A percentile compares a stretch with the other conserved stretches of the same genome.
Evolutionary conservation across 30 jellyfish, hydroid and myxozoan species (phyloP).

Genomic region (Hydractinia symbiolongicarpus): DNA sequence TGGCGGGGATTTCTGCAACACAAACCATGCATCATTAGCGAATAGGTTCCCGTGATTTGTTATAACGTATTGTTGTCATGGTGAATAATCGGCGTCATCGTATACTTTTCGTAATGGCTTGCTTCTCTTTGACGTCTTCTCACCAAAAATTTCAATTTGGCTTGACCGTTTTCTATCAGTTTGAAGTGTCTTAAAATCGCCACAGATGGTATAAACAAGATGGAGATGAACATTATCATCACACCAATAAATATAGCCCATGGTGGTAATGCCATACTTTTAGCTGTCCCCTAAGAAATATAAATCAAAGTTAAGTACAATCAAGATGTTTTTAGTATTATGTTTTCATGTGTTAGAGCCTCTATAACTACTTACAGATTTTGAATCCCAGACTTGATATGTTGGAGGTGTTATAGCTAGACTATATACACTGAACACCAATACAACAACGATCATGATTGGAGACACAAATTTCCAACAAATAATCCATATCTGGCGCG

Average conservation of each 20-base stretch:
- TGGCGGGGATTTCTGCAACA: no score
- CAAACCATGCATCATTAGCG: no score
- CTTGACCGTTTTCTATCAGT: background rate
- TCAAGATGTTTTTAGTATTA: no score
- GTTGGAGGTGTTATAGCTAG: conserved; percentile 62
- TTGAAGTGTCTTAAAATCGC: conserved; percentile 72
- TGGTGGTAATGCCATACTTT: conserved; percentile 57
- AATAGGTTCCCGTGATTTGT: no score
- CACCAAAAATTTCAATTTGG: background rate
- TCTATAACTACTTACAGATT: conserved; percentile 27
- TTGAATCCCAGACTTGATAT: conserved; percentile 76
- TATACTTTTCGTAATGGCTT: background rate
- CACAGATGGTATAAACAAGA: conserved; percentile 69
- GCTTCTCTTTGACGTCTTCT: background rate
- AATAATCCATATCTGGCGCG: conserved; percentile 86
- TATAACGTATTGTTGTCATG: no score
- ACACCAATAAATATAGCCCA: conserved; percentile 90
- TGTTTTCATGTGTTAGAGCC: no score
- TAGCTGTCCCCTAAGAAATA: conserved; percentile 52
- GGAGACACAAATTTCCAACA: conserved; percentile 98
- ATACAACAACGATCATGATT: conserved; percentile 54
- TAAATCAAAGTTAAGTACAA: background rate
- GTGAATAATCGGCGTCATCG: background rate
- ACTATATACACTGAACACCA: conserved; percentile 72
- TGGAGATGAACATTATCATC: conserved; percentile 55